Base-by-base conservation (phyloP, 2,888 invertebrate species). In the Drosophila testacea region DNA sequence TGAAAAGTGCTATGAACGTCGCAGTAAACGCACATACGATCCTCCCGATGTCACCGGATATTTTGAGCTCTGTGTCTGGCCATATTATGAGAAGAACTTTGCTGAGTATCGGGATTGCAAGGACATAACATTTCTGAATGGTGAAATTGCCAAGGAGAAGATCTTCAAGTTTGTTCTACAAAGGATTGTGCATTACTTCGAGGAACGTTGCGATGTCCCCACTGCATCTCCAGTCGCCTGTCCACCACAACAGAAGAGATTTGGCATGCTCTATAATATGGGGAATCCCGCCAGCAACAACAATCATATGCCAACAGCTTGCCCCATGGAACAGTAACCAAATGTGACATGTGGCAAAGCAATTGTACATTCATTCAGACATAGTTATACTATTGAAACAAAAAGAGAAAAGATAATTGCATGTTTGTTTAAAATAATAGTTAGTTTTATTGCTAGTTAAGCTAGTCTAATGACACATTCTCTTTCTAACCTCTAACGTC, bases 31-130 rank as follows among this genome's bases (percentile, higher is more conserved):
- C 38, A 92, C 93, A n/a, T 98, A 98, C 91, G 95, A 96, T 57
- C 98, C 98, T 22, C 96, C 98, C 1, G 98, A 98, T 71, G 89
- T 96, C 2, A 95, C 95, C 0, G 97, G 97, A 0, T 98, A 98
- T 93, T 98, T 98, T 93, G 97, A 98, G 47, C 93, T 93, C 77
- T 95, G 96, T 90, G 97, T 96, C n/a, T 98, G 98, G 98, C 98
- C 98, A 9, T 81, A n/a, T 95, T 96, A 98, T 90, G 86, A 94
- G 64, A 93, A 93, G 81, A 94, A 95, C 82, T 92, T 94, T 41
- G 79, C 91, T 27, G 94, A 94, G 83, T 91, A 91, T 59, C 88
- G 91, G 4, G 90, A 91, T 4, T 87, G 91, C 38, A 90, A 91
- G 61, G 92, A 92, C 56, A 87, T 93, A 4, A 89, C 89, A 6